A percentile compares a stretch with the other conserved stretches of the same genome.
These are phyloP conservation scores for Daptonema setosum DNA, from an alignment of 2,888 invertebrate genomes.

Conservation along the genomic window DNA sequence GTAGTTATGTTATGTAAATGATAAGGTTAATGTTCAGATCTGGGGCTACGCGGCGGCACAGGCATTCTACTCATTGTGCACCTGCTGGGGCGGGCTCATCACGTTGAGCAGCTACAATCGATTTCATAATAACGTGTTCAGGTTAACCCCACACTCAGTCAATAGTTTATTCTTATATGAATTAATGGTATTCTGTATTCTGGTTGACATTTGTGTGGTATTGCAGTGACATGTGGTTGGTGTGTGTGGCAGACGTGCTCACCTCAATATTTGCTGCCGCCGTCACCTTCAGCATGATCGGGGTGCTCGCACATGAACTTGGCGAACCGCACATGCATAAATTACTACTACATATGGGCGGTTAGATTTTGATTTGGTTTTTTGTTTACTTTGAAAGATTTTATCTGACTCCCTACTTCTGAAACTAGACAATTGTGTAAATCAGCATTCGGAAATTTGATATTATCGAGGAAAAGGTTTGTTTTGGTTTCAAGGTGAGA, in stretches of 20 bases:
- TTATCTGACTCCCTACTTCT: too few species aligned
- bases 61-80: conserved; percentile 64
- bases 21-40: too few species aligned
- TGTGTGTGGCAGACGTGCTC: conserved; percentile 51
- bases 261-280: conserved; percentile 60
- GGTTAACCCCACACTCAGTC: too few species aligned
- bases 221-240: conserved; percentile 48
- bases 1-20: too few species aligned
- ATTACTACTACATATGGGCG: neutral
- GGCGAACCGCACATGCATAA: conserved; percentile 20
- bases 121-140: conserved; percentile 47
- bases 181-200: too few species aligned
- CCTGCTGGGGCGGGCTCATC: conserved; percentile 64
- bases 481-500: too few species aligned
- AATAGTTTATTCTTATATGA: too few species aligned
- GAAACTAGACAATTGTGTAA: too few species aligned
- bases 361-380: neutral
- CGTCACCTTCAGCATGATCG: conserved; percentile 58
- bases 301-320: conserved; percentile 53
- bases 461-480: too few species aligned
- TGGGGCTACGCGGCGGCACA: conserved; percentile 66
- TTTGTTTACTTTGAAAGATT: too few species aligned
- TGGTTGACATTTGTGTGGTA: neutral
- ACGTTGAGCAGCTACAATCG: conserved; percentile 63
- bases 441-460: too few species aligned